These are phyloP conservation scores for Pseudochirops cupreus DNA, from an alignment of 2,797 vertebrate species.

Conservation along the genomic window DNA sequence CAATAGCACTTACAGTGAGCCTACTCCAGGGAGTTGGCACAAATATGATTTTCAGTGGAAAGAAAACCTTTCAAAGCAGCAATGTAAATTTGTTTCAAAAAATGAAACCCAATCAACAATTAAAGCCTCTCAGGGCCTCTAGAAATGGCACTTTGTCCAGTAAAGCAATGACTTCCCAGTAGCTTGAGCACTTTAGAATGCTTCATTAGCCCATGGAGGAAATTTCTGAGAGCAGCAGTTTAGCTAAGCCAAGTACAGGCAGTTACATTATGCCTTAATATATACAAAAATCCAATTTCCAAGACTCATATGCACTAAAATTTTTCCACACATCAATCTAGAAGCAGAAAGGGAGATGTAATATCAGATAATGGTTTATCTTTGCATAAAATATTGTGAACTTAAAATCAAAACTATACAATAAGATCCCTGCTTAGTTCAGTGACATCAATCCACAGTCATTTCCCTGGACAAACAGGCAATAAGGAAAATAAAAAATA, in stretches of 20 bases:
- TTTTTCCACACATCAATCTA: not conserved
- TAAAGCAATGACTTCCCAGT: conserved; percentile 56
- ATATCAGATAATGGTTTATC: conserved; percentile 34
- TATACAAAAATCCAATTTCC: conserved; percentile 29
- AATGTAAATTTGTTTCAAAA: conserved; percentile 66
- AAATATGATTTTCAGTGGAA: conserved; percentile 70
- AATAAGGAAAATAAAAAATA: conserved; percentile 54
- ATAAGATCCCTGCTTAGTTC: not conserved
- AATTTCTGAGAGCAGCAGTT: conserved; percentile 47
- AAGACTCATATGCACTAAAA: conserved; percentile 18
- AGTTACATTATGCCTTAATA: conserved; percentile 45
- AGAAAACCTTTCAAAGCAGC: conserved; percentile 69
- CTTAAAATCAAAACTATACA: not conserved
- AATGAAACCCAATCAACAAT: conserved; percentile 64
- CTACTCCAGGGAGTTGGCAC: conserved; percentile 60
- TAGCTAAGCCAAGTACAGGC: conserved; percentile 27
- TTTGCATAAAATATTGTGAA: conserved; percentile 41
- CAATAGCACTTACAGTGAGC: conserved; percentile 57
- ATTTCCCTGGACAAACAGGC: conserved; percentile 13
- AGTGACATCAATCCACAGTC: conserved; percentile 50
- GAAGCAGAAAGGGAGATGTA: conserved; percentile 49
- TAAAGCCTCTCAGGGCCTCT: conserved; percentile 54
- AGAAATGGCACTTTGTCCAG: conserved; percentile 40
- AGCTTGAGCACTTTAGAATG: conserved; percentile 39
- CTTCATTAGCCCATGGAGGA: conserved; percentile 29